Conservation (phyloP, 2,113 vertebrate genomes). For the Prochilodus magdalenae region DNA sequence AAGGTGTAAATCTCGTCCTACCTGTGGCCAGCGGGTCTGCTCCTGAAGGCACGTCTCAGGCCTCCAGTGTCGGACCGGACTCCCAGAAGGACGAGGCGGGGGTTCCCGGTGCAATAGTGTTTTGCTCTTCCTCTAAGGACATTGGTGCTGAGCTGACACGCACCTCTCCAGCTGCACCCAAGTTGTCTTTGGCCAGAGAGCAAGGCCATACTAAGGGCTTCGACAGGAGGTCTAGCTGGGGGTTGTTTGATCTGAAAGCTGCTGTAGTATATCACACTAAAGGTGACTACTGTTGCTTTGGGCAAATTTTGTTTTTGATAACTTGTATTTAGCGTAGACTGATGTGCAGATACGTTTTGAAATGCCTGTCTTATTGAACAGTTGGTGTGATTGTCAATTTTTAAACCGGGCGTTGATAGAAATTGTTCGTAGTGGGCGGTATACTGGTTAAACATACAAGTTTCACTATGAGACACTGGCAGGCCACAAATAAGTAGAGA, state of each 20-base stretch:
- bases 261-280: constrained; percentile 93
- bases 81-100: constrained; percentile 79
- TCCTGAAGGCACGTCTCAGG: constrained; percentile 69
- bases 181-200: constrained; percentile 85
- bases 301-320: neutral
- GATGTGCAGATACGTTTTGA: neutral
- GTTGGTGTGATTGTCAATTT: too few species aligned
- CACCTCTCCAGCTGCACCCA: constrained; percentile 85
- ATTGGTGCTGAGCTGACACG: constrained; percentile 81
- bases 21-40: constrained; percentile 69
- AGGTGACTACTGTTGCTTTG: constrained; percentile 75
- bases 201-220: constrained; percentile 86
- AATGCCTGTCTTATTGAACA: too few species aligned
- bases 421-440: too few species aligned
- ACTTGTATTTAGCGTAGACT: neutral
- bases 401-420: too few species aligned
- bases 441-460: too few species aligned
- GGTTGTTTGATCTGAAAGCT: constrained; percentile 90
- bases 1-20: constrained; percentile 65
- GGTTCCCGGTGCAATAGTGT: constrained; percentile 87
- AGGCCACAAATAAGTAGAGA: too few species aligned
- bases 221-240: constrained; percentile 87
- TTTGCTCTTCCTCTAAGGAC: constrained; percentile 88
- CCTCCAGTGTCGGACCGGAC: constrained; percentile 75
- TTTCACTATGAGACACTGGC: too few species aligned